Percentiles rank a stretch among this genome's conserved stretches.
These are phyloP conservation scores for Spilarctia lutea DNA, from an alignment of 2,888 invertebrate genomes.

Conservation along the genomic window DNA sequence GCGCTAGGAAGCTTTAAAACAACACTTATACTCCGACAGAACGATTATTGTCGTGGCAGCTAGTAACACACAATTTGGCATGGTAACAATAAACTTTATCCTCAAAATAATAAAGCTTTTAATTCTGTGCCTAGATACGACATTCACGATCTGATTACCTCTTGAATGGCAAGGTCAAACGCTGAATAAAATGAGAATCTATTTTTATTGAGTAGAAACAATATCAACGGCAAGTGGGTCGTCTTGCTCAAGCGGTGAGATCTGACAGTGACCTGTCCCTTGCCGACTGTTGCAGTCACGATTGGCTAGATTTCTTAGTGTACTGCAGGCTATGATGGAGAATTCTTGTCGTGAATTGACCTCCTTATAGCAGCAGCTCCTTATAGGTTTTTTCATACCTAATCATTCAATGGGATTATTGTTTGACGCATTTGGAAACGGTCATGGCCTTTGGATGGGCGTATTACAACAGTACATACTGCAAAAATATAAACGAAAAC, in stretches of 20 bases:
- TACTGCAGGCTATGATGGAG: not conserved
- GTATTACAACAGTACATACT: too few relatives aligned
- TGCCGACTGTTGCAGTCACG: slow-evolving; percentile 15
- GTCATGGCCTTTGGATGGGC: too few relatives aligned
- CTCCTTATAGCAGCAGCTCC: not conserved
- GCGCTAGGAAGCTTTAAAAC: too few relatives aligned
- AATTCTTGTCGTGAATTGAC: not conserved
- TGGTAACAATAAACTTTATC: not conserved
- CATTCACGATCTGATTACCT: slow-evolving; percentile 5
- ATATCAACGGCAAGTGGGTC: slow-evolving; percentile 24
- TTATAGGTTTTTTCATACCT: not conserved
- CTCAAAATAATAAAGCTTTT: not conserved
- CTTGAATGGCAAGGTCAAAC: slow-evolving; percentile 13
- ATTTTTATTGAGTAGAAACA: slow-evolving; percentile 3
- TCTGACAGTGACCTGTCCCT: slow-evolving; percentile 35
- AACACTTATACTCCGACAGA: too few relatives aligned
- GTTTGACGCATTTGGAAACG: not conserved
- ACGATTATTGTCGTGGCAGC: too few relatives aligned
- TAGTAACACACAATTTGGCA: too few relatives aligned
- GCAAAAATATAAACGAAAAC: too few relatives aligned
- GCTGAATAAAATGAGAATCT: not conserved
- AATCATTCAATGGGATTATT: not conserved
- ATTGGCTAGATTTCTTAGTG: not conserved
- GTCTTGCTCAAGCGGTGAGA: slow-evolving; percentile 22
- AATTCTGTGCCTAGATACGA: not conserved